A percentile compares a stretch with the other conserved stretches of the same genome.
Conservation (phyloP, 1,140 invertebrate genomes). For the Potamilus streckersoni region DNA sequence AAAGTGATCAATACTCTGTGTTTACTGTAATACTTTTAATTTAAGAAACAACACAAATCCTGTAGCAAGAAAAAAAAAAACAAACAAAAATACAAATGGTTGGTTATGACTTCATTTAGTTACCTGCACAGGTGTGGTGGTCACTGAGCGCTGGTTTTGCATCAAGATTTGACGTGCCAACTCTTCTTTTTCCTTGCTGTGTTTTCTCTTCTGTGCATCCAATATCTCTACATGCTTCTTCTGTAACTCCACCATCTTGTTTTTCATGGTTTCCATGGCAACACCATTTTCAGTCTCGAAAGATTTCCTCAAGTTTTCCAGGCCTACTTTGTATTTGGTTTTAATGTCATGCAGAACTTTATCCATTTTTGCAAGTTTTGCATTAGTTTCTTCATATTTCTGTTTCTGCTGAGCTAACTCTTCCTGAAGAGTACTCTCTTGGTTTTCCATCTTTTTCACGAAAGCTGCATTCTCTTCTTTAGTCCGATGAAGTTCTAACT, state of each 20-base stretch:
- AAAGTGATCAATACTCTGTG: too few relatives aligned
- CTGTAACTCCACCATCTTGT: conserved; percentile 35
- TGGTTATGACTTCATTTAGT: not conserved
- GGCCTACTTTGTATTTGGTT: conserved; percentile 27
- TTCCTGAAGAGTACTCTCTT: not conserved
- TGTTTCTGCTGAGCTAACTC: conserved; percentile 23
- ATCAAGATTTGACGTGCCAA: conserved; percentile 1
- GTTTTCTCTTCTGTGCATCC: conserved; percentile 34
- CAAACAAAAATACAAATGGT: not conserved
- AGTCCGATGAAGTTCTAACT: too few relatives aligned
- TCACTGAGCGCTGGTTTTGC: too few relatives aligned
- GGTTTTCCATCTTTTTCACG: too few relatives aligned
- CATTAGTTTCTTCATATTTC: conserved; percentile 24
- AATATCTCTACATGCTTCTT: conserved; percentile 34
- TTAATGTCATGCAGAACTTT: conserved; percentile 29
- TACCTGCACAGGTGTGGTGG: too few relatives aligned
- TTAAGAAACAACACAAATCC: too few relatives aligned
- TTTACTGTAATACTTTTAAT: too few relatives aligned
- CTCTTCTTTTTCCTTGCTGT: conserved; percentile 34
- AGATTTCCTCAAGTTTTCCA: conserved; percentile 24
- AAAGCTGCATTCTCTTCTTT: too few relatives aligned
- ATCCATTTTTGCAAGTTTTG: conserved; percentile 20
- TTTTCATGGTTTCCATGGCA: conserved; percentile 41
- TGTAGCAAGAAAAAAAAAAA: not conserved
- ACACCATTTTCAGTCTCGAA: conserved; percentile 32